Evolutionary conservation across 2,113 vertebrate species (phyloP).

Genomic region (Pelobates fuscus): DNA sequence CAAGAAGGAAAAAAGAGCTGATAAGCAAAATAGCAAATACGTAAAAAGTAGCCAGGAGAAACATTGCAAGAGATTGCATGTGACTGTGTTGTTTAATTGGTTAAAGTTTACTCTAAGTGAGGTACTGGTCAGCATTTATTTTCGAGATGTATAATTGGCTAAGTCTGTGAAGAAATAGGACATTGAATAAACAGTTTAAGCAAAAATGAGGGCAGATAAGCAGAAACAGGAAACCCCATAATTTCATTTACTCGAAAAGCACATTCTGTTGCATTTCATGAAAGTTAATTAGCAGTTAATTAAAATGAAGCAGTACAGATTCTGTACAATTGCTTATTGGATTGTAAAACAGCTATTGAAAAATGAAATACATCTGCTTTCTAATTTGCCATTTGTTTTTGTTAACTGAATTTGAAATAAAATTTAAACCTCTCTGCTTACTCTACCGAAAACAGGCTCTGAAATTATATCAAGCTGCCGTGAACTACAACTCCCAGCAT

Average conservation of each 20-base stretch:
- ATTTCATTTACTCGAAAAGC: constrained; percentile 6
- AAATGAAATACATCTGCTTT: not conserved
- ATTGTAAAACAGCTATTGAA: not conserved
- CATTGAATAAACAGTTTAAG: not conserved
- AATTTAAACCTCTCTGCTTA: constrained; percentile 1
- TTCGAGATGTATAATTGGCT: not conserved
- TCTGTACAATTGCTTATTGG: constrained; percentile 15
- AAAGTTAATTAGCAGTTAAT: constrained; percentile 31
- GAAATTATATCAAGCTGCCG: too few species aligned
- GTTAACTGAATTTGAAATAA: constrained; percentile 15
- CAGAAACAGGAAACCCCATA: constrained; percentile 16
- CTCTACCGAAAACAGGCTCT: not conserved
- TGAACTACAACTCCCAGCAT: too few species aligned
- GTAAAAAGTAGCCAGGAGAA: too few species aligned
- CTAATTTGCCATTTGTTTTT: not conserved
- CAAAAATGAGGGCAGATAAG: constrained; percentile 8
- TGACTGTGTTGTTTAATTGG: too few species aligned
- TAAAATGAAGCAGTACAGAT: constrained; percentile 26
- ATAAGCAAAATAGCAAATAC: too few species aligned
- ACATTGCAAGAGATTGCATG: too few species aligned
- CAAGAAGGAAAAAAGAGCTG: too few species aligned
- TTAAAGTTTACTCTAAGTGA: too few species aligned
- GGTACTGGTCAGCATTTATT: too few species aligned
- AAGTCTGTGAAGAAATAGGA: not conserved
- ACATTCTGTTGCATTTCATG: constrained; percentile 29